These are phyloP conservation scores for Gavialis gangeticus DNA, from an alignment of 2,113 vertebrate species.

Conservation along the genomic window DNA sequence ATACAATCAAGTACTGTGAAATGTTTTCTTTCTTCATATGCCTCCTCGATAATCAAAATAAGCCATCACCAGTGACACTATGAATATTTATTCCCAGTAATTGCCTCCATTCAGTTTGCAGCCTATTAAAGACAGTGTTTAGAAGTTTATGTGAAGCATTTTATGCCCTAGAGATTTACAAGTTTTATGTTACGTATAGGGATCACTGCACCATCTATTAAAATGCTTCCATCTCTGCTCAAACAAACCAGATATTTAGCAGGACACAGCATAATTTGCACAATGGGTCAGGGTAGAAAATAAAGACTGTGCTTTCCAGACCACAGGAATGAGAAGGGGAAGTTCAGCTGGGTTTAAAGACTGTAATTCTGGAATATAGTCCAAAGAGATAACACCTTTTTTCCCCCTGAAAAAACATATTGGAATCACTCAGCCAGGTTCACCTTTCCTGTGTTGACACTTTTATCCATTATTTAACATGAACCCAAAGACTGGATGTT, in stretches of 20 bases:
- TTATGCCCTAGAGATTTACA: not conserved
- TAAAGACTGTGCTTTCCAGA: not conserved
- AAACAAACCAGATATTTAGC: not conserved
- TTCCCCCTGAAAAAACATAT: not conserved
- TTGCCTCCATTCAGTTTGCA: not conserved
- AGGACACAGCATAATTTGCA: not conserved
- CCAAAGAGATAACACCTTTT: not conserved
- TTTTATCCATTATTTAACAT: not conserved
- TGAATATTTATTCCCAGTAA: not conserved
- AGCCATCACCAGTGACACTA: not conserved
- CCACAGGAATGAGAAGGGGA: not conserved
- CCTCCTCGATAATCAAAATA: not conserved
- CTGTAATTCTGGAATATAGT: not conserved
- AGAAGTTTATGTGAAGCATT: not conserved
- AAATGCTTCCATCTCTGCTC: not conserved
- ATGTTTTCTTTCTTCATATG: not conserved
- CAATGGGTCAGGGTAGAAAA: not conserved
- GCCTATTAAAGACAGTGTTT: not conserved
- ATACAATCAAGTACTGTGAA: not conserved
- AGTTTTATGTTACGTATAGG: not conserved
- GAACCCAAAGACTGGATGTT: not conserved
- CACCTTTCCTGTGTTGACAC: not conserved
- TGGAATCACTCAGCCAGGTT: not conserved
- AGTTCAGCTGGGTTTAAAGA: not conserved
- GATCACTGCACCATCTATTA: not conserved